Evolutionary conservation across 2,113 vertebrate genomes (phyloP), one percentile per base, ranked within the genome.

Genomic region (Myxocyprinus asiaticus): DNA sequence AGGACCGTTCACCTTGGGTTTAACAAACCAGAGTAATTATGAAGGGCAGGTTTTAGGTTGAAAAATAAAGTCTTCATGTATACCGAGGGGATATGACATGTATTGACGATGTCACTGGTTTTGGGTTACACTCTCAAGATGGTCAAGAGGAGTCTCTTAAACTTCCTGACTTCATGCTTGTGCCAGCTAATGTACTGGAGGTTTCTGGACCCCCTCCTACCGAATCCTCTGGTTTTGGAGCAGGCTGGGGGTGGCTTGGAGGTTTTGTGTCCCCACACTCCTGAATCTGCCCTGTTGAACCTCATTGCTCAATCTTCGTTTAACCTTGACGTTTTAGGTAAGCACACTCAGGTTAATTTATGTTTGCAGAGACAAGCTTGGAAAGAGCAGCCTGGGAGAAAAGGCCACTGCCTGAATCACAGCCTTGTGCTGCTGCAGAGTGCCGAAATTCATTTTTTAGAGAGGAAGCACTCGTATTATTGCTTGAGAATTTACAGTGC

Each of bases 11-110:
- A 33, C 22, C 22, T 33, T 33, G 22, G 22, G 88, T 91, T 91
- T 86, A 91, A 90, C 90, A 92, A 93, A 92, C 92, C 91, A 91
- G 81, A 83, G 82, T 92, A 91, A 93, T 92, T 91, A 88, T 89
- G 87, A 90, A 83, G 89, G 93, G 85, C 92, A 94, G 91, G 88
- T 92, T 92, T 94, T 90, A 91, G 85, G 89, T 88, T 79, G 84
- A 88, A 94, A 94, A 94, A 92, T 92, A 93, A 93, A 93, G 90
- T 82, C 77, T 88, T 90, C 88, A 82, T 91, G 91, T 82, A 66
- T 66, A 91, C 86, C 82, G 83, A 90, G 86, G 83, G 91, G 91
- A 89, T 88, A 90, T 92, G 92, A 93, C 92, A 93, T 92, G 89
- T 87, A 92, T 91, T 92, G 91, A 87, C 89, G 90, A 85, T 91